These are phyloP conservation scores for Peromyscus nudipes DNA, from an alignment of 2,797 vertebrate genomes.

Conservation along the genomic window DNA sequence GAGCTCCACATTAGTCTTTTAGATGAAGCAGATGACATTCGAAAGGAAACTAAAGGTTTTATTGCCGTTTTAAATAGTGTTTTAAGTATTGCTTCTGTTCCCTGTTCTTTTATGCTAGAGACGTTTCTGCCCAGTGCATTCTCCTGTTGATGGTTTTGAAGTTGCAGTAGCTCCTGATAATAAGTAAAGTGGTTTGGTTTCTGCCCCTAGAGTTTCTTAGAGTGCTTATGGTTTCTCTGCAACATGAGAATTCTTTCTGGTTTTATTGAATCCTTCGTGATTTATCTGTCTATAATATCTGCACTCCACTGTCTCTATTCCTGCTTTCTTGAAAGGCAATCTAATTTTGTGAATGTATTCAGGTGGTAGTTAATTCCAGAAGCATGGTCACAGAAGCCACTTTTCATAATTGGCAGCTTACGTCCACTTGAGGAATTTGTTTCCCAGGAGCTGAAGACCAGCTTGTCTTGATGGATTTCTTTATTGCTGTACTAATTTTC, in stretches of 20 bases:
- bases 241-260: conserved; percentile 2
- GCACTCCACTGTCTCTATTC: background rate
- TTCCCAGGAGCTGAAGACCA: background rate
- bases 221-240: conserved; percentile 8
- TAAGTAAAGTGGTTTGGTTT: conserved; percentile 28
- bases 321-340: conserved; percentile 38
- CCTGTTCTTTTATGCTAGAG: background rate
- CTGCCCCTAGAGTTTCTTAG: conserved; percentile 26
- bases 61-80: background rate
- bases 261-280: conserved; percentile 21
- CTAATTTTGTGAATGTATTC: conserved; percentile 33
- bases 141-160: background rate
- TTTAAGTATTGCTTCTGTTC: background rate
- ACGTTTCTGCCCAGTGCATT: conserved; percentile 6
- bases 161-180: background rate
- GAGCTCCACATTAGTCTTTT: background rate
- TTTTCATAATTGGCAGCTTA: conserved; percentile 11
- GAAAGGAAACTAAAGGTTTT: background rate
- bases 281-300: background rate
- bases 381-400: background rate
- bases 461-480: conserved; percentile 45
- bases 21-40: background rate
- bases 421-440: conserved; percentile 30
- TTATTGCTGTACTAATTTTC: conserved; percentile 22
- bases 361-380: background rate